Evolutionary conservation across 92 coral and sea anemone species (phyloP).

Genomic region (Isaurus tuberculatus): DNA sequence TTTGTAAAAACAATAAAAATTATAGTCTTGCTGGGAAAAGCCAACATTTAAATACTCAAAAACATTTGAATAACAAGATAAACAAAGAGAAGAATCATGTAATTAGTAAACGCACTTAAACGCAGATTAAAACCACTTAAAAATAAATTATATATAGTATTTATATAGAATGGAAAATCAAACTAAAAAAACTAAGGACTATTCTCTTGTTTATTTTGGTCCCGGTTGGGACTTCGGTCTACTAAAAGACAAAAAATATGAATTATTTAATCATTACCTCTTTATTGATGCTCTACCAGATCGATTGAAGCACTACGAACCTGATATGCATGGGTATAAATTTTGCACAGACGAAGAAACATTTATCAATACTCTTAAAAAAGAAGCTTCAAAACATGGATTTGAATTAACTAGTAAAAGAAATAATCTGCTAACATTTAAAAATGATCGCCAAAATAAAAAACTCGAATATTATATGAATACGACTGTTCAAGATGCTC

Average conservation of each 20-base stretch:
- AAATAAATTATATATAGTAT: too few relatives aligned
- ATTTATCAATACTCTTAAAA: neutral
- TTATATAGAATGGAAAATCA: too few relatives aligned
- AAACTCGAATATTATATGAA: neutral
- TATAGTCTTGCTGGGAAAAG: too few relatives aligned
- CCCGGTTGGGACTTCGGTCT: neutral
- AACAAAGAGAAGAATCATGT: too few relatives aligned
- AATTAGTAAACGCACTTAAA: too few relatives aligned
- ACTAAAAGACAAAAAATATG: neutral
- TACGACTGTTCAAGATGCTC: neutral
- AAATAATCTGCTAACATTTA: neutral
- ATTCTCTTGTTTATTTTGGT: neutral
- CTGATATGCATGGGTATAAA: neutral
- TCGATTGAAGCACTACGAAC: neutral
- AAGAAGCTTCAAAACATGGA: neutral
- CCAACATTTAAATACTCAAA: too few relatives aligned
- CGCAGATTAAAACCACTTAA: too few relatives aligned
- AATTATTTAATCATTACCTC: neutral
- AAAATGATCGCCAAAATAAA: too few relatives aligned
- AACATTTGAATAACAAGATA: too few relatives aligned
- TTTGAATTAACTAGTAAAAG: neutral
- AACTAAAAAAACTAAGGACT: too few relatives aligned
- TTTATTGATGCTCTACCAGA: neutral
- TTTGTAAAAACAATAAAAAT: too few relatives aligned
- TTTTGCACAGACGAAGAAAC: neutral